phyloP scores from a whole-genome alignment of 1,140 invertebrate genomes.

The Tribolium madens region DNA sequence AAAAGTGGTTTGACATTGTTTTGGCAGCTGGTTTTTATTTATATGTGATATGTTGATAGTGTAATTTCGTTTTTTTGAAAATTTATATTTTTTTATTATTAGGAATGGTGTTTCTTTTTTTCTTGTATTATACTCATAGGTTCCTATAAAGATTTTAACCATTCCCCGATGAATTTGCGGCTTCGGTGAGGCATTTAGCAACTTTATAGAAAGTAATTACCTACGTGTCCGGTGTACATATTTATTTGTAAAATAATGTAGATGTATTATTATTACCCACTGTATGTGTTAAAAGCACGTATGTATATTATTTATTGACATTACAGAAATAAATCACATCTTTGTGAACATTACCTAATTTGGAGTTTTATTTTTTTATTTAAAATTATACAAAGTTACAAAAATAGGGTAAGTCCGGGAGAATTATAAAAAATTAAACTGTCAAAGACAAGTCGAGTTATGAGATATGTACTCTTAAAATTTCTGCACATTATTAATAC shows the following conservation, averaged over 20 bases:
- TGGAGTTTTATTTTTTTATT: slow-evolving; percentile 1
- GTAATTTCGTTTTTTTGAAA: slow-evolving; percentile 31
- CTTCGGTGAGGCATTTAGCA: slow-evolving; percentile 21
- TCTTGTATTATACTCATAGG: slow-evolving; percentile 33
- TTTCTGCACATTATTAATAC: no score
- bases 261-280: slow-evolving; percentile 53
- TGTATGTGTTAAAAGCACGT: slow-evolving; percentile 58
- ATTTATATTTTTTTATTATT: slow-evolving; percentile 42
- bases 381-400: no score
- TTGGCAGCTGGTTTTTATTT: slow-evolving; percentile 47
- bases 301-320: slow-evolving; percentile 61
- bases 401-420: no score
- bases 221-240: slow-evolving; percentile 55
- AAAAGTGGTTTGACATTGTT: background rate
- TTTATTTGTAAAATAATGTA: slow-evolving; percentile 57
- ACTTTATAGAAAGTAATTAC: slow-evolving; percentile 31
- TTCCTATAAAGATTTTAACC: slow-evolving; percentile 42
- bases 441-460: no score
- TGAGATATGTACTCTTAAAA: no score
- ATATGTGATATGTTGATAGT: slow-evolving; percentile 41
- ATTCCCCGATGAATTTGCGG: slow-evolving; percentile 33
- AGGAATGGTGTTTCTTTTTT: slow-evolving; percentile 32
- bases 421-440: no score
- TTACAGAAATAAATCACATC: slow-evolving; percentile 50
- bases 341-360: slow-evolving; percentile 30